These are phyloP conservation scores for Ophonus ardosiacus DNA, from an alignment of 2,888 invertebrate species.

Conservation along the genomic window DNA sequence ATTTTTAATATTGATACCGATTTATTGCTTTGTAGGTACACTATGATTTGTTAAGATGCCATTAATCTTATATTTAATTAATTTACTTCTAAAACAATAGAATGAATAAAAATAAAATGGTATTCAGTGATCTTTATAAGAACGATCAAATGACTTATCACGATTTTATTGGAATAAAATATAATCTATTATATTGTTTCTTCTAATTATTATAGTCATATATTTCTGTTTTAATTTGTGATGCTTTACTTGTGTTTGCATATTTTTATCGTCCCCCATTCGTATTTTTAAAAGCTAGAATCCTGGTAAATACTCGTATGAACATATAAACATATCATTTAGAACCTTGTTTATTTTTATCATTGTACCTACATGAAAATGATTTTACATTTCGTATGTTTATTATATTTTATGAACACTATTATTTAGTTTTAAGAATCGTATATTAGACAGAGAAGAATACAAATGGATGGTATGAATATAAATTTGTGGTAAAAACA, in stretches of 20 bases:
- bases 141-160: not conserved
- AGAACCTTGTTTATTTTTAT: not conserved
- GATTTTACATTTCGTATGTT: not conserved
- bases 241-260: too few relatives aligned
- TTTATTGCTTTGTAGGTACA: not conserved
- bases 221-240: too few relatives aligned
- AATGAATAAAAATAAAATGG: not conserved
- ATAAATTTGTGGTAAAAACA: conserved; percentile 48
- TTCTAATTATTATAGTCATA: too few relatives aligned
- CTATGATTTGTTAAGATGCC: not conserved
- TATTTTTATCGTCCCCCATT: not conserved
- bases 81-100: not conserved
- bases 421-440: conserved; percentile 23
- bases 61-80: not conserved
- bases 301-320: not conserved
- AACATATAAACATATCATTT: not conserved
- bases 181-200: too few relatives aligned
- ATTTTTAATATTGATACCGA: not conserved
- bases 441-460: conserved; percentile 5
- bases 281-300: not conserved
- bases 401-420: not conserved
- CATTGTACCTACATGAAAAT: conserved; percentile 7
- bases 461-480: conserved; percentile 37
- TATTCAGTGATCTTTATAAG: not conserved
- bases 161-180: not conserved